Base-by-base conservation (phyloP, 2,113 vertebrate genomes). In the Psophia crepitans region DNA sequence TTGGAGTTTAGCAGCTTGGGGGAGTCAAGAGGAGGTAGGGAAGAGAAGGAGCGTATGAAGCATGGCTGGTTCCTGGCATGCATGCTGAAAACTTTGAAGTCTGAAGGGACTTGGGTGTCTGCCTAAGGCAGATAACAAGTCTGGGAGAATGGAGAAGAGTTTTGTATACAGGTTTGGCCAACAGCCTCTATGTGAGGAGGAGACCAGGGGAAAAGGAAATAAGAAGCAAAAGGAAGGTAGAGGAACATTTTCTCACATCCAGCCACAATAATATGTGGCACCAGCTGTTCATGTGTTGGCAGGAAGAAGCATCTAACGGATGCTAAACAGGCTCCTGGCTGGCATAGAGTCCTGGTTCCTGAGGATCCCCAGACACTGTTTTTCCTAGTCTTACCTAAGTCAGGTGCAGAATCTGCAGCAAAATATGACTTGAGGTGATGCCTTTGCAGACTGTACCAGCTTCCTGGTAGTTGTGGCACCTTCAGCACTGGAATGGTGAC, bases 121-220 rank as follows among this genome's bases (percentile, higher is more conserved):
- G 93, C 89, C 84, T 94, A 91, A 85, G 61, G 13, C 24, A 85
- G 84, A 93, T 91, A 95, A 95, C 26, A 87, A 79, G 32, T 49
- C 57, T 91, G 49, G n/a, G 24, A 92, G 53, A 91, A 93, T 30
- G 51, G 54, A 95, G 39, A 27, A 71, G 51, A 84, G 21, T 63
- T 96, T 80, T 84, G n/a, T 87, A 32, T 48, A 61, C 37, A 85
- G 51, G 44, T 87, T 94, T 94, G 66, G 77, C 65, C 65, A 91
- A 61, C 48, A 87, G 61, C 22, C 74, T 87, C 35, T 49, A 12
- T 41, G 70, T 35, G 30, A 81, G 56, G 13, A 92, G 39, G 15
- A 91, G 39, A 87, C 23, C 6, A 90, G 20, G 26, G 11, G 37
- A 81, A 71, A 95, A 84, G 49, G 93, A 94, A 89, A 60, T 26